Percentiles rank a stretch among this genome's conserved stretches.
Evolutionary conservation across 92 coral and sea anemone genomes (phyloP).

Genomic region (Parazoanthus swiftii): DNA sequence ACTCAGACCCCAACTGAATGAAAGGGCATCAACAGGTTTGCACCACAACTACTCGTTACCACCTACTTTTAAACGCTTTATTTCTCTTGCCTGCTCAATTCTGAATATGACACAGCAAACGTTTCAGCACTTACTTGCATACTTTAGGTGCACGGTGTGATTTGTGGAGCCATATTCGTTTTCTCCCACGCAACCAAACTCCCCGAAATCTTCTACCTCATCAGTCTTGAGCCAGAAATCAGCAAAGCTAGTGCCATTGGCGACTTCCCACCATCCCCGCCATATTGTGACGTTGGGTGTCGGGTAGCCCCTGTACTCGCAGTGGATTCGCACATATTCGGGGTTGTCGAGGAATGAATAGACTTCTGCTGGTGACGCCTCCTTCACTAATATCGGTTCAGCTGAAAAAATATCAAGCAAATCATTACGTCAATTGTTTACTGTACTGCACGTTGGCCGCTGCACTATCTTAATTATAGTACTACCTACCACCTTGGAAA

Average conservation of each 20-base stretch:
- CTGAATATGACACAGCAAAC: background rate
- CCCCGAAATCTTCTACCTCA: slow-evolving; percentile 18
- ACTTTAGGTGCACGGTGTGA: slow-evolving; percentile 11
- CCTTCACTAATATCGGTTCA: slow-evolving; percentile 8
- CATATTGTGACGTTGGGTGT: slow-evolving; percentile 37
- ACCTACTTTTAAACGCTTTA: background rate
- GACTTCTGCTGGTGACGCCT: slow-evolving; percentile 17
- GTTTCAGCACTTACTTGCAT: slow-evolving; percentile 18
- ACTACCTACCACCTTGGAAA: background rate
- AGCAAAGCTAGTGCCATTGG: slow-evolving; percentile 32
- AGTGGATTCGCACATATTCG: slow-evolving; percentile 34
- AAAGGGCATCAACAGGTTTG: too few species aligned
- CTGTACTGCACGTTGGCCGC: too few species aligned
- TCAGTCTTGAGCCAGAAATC: slow-evolving; percentile 38
- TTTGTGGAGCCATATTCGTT: slow-evolving; percentile 27
- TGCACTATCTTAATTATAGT: too few species aligned
- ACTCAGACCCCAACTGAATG: too few species aligned
- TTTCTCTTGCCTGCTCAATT: background rate
- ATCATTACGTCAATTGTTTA: background rate
- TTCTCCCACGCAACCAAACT: slow-evolving; percentile 36
- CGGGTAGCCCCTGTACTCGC: slow-evolving; percentile 33
- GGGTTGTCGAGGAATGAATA: slow-evolving; percentile 36
- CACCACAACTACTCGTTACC: background rate
- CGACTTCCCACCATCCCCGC: slow-evolving; percentile 36
- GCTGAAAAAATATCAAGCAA: slow-evolving; percentile 7